Percentiles rank a stretch among this genome's conserved stretches.
phyloP scores from a whole-genome alignment of 2,888 invertebrate genomes.

The Plagiodera versicolora region DNA sequence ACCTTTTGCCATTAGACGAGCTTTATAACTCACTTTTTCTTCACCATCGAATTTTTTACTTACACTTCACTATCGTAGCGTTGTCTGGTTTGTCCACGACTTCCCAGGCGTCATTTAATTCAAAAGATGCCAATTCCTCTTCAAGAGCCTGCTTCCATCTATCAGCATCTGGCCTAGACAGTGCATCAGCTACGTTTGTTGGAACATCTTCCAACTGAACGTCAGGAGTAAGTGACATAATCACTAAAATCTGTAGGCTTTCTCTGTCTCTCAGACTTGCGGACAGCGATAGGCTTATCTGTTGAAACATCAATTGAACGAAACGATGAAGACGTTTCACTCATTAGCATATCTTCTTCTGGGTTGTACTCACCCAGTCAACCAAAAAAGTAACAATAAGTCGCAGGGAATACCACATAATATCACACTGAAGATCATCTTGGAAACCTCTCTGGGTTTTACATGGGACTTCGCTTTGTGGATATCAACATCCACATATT shows the following conservation, averaged over 20 bases:
- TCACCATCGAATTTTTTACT: slow-evolving; percentile 27
- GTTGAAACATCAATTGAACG: background rate
- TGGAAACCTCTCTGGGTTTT: no score
- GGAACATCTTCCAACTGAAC: slow-evolving; percentile 15
- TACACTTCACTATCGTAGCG: slow-evolving; percentile 27
- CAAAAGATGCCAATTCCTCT: slow-evolving; percentile 21
- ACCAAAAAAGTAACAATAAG: background rate
- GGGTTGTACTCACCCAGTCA: background rate
- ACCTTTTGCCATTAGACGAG: slow-evolving; percentile 32
- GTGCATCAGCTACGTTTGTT: slow-evolving; percentile 21
- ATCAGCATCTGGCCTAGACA: slow-evolving; percentile 26
- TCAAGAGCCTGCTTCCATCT: slow-evolving; percentile 23
- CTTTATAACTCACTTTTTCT: slow-evolving; percentile 26
- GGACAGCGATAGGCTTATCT: background rate
- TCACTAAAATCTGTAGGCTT: slow-evolving; percentile 16
- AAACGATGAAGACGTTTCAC: background rate
- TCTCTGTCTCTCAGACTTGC: slow-evolving; percentile 15
- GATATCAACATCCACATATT: no score
- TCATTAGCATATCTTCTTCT: background rate
- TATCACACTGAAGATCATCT: no score
- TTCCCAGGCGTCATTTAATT: slow-evolving; percentile 30
- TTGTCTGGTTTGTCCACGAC: slow-evolving; percentile 18
- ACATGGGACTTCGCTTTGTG: no score
- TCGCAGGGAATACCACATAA: no score
- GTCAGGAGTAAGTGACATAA: slow-evolving; percentile 18